Evolutionary conservation across 2,113 vertebrate species (phyloP), one percentile per base, ranked within the genome.

Genomic region (Girardinichthys multiradiatus): DNA sequence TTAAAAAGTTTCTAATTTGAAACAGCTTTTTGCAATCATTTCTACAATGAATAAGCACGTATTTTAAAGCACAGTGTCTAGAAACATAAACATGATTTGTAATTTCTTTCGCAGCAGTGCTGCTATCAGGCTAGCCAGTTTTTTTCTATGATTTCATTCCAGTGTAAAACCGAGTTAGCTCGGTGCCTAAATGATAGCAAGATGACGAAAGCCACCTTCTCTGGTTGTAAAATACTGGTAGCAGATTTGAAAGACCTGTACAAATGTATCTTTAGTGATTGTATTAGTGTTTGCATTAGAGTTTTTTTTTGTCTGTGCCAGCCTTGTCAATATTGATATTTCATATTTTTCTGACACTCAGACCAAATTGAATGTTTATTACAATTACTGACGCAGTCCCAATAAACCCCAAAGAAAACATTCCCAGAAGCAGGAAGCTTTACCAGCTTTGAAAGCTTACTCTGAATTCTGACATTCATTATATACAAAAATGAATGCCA

Each of bases 341-440:
- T 26, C 14, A 27, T 17, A 67, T 57, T 35, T 68, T 42, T 64
- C 60, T 58, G 73, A 74, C 54, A 68, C 39, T 69, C 28, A 71
- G 80, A 85, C 83, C 81, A 84, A 70, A 84, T 48, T 85, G 86
- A 89, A 88, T 88, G 88, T 89, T 79, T 45, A 63, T 74, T 54
- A 17, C 60, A 7, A 39, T 64, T 60, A 59, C 26, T 75, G 66
- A 68, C 57, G 45, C 33, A 13, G 33, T 21, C 54, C 79, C 67
- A 74, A 48, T 63, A 65, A 51, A 10, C 14, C 45, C 15, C 24
- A 21, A 57, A 14, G 30, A 57, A 35, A 64, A 1, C 9, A 28
- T 57, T 29, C 19, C 3, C 26, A 1, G 17, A 54, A 6, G 7
- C 26, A 12, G 9, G 17, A 37, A 54, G 35, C 35, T 51, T 51